phyloP scores from a whole-genome alignment of 2,797 vertebrate species.

The Scleropages formosus region DNA sequence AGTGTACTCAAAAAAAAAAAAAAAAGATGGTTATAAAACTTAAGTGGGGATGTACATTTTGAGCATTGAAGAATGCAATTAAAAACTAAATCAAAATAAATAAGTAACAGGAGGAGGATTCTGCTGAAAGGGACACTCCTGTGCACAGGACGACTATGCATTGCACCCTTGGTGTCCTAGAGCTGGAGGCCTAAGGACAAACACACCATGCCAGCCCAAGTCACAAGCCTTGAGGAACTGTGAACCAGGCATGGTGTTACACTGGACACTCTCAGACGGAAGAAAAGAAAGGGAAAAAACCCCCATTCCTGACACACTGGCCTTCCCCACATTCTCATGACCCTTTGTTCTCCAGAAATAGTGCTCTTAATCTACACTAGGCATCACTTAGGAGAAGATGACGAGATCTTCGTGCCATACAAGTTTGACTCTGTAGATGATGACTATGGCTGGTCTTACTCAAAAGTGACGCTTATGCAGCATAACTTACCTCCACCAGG shows the following conservation, averaged over 20 bases:
- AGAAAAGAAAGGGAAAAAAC: not conserved
- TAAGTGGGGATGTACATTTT: no score
- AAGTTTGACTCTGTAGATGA: not conserved
- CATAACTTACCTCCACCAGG: slow-evolving; percentile 82
- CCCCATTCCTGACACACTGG: not conserved
- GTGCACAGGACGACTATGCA: not conserved
- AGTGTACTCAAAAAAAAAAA: no score
- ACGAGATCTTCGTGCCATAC: not conserved
- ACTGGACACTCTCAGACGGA: not conserved
- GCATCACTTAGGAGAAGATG: not conserved
- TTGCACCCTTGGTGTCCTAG: not conserved
- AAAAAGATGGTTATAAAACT: no score
- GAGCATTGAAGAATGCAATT: no score
- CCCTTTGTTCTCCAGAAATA: not conserved
- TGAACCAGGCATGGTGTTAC: slow-evolving; percentile 9
- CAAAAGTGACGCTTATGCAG: not conserved
- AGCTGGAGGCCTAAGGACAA: not conserved
- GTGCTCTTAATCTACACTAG: not conserved
- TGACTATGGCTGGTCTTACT: no score
- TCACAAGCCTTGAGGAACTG: not conserved
- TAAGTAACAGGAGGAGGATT: not conserved
- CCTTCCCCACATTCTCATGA: not conserved
- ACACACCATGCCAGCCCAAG: not conserved
- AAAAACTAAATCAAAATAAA: not conserved
- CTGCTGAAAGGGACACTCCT: not conserved